Conservation (phyloP, 1,140 invertebrate species). For the Bombus pyrosoma region DNA sequence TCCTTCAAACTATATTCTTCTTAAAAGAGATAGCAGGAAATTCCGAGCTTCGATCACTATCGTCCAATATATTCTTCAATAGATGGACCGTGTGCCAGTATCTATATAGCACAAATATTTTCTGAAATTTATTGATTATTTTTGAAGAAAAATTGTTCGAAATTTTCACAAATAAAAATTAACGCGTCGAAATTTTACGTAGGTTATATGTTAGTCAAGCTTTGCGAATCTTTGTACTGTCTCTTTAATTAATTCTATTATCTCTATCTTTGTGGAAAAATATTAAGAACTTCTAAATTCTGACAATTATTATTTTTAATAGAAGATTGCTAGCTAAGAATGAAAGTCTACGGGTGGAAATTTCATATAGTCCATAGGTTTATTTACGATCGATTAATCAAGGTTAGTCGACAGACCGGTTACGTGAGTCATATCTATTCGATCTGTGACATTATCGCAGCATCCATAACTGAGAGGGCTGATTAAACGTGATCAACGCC, state of each 20-base stretch:
- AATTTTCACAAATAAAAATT: background rate
- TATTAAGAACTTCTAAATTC: too few species aligned
- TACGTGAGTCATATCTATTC: constrained; percentile 9
- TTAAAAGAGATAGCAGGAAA: too few species aligned
- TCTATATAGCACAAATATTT: background rate
- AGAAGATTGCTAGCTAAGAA: background rate
- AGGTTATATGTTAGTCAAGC: too few species aligned
- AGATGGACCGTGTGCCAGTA: too few species aligned
- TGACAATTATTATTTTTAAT: too few species aligned
- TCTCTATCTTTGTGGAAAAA: too few species aligned
- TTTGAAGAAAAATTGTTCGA: background rate
- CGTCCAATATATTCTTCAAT: too few species aligned
- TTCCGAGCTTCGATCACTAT: too few species aligned
- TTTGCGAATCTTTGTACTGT: too few species aligned
- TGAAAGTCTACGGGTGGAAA: background rate
- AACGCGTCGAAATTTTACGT: background rate
- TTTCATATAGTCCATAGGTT: background rate
- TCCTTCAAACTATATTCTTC: too few species aligned
- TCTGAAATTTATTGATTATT: background rate
- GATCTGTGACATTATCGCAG: constrained; percentile 37
- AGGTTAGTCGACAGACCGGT: background rate
- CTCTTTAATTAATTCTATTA: too few species aligned
- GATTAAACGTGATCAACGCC: constrained; percentile 54
- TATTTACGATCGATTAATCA: background rate
- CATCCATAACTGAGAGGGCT: constrained; percentile 45